Evolutionary conservation across 2,113 vertebrate species (phyloP), one percentile per base, ranked within the genome.

Genomic region (Falcunculus frontatus): DNA sequence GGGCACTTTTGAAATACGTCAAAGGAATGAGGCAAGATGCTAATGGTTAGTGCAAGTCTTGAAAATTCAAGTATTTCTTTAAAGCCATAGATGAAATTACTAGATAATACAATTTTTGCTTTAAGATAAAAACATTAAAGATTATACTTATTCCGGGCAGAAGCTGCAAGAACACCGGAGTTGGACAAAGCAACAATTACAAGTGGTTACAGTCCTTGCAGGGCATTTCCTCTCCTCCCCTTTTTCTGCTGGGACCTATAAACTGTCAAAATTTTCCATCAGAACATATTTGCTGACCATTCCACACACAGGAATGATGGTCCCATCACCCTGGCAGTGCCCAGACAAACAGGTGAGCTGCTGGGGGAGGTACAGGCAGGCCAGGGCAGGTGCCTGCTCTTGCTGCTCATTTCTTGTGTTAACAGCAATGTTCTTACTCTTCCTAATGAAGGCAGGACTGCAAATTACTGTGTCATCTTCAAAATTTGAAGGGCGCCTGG

Each of bases 251-350:
- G 2, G 10, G 37, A 46, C 19, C n/a, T n/a, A 76, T 10, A 35
- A 64, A 52, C 26, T 18, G 6, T 13, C 33, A 29, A 27, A 52
- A 46, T 4, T 64, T 63, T 20, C 27, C 26, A 70, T 21, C 39
- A 46, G 17, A 62, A 47, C 3, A 0, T 7, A 25, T 59, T 65
- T 83, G 13, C 39, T 69, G 87, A 16, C 20, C 35, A 17, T 27
- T 46, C 29, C 1, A 1, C 7, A 7, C 22, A 18, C 5, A 32
- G 52, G 22, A 72, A 17, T 0, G 0, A 15, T 9, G 25, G 49
- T 30, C 0, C 2, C 52, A 30, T 49, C 87, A 27, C 52, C 7
- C 55, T 69, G 53, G 37, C 44, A 50, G 55, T 8, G 23, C 11
- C 29, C 39, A 78, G n/a, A 50, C 13, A 60, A 44, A 16, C 32